Conservation (phyloP, 2,888 invertebrate genomes). For the Craniophora ligustri region DNA sequence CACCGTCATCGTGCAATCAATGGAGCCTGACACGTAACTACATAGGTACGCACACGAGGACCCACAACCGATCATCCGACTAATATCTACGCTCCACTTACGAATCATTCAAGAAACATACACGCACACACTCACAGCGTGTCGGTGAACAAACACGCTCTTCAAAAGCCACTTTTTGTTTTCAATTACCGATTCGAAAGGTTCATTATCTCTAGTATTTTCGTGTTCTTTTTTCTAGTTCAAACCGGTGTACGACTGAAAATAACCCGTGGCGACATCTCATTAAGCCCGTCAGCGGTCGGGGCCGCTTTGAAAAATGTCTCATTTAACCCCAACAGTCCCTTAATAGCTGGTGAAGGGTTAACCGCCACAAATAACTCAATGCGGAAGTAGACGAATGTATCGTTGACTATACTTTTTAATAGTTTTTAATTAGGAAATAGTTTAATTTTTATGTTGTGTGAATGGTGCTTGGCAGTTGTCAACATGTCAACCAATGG, state of each 20-base stretch:
- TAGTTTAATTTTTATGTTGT: conserved; percentile 84
- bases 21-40: conserved; percentile 70
- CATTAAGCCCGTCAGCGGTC: conserved; percentile 84
- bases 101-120: conserved; percentile 75
- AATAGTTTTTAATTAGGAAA: conserved; percentile 88
- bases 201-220: conserved; percentile 64
- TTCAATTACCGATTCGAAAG: conserved; percentile 62
- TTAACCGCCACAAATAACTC: conserved; percentile 85
- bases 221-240: conserved; percentile 61
- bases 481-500: conserved; percentile 70
- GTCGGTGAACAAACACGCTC: conserved; percentile 22
- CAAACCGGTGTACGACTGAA: conserved; percentile 72
- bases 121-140: conserved; percentile 47
- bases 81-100: conserved; percentile 77
- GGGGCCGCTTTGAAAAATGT: conserved; percentile 84
- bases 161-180: conserved; percentile 58
- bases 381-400: conserved; percentile 83
- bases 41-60: conserved; percentile 72
- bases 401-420: conserved; percentile 76
- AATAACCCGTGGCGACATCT: conserved; percentile 86
- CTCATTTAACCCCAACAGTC: conserved; percentile 86
- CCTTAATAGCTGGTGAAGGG: conserved; percentile 86
- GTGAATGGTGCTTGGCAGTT: conserved; percentile 63
- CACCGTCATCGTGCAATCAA: conserved; percentile 68
- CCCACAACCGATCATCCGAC: conserved; percentile 64